Evolutionary conservation across 2,888 invertebrate species (phyloP).

Genomic region (Pasiphila rectangulata): DNA sequence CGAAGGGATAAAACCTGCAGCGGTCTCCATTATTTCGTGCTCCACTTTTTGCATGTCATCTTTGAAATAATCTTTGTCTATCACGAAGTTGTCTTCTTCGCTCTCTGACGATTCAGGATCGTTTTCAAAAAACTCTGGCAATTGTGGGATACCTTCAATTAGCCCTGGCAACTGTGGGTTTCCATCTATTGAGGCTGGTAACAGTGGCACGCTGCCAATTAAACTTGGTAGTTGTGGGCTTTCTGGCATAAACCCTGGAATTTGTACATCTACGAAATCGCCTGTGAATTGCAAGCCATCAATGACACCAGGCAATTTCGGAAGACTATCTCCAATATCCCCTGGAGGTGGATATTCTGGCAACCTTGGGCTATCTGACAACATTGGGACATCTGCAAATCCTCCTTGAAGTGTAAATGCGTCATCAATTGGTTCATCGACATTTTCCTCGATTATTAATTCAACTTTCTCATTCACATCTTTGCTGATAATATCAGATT

Average conservation of each 20-base stretch:
- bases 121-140: slow-evolving; percentile 1
- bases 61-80: slow-evolving; percentile 37
- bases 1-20: slow-evolving; percentile 59
- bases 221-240: slow-evolving; percentile 2
- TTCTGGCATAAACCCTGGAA: background rate
- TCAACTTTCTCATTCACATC: slow-evolving; percentile 42
- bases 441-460: slow-evolving; percentile 52
- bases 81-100: slow-evolving; percentile 26
- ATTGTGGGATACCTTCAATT: slow-evolving; percentile 5
- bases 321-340: background rate
- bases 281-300: slow-evolving; percentile 1
- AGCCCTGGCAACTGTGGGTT: slow-evolving; percentile 7
- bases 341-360: background rate
- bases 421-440: slow-evolving; percentile 24
- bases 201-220: slow-evolving; percentile 1
- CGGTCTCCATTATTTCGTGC: slow-evolving; percentile 67
- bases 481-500: slow-evolving; percentile 24
- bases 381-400: background rate
- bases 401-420: slow-evolving; percentile 1
- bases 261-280: background rate
- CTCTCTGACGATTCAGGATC: slow-evolving; percentile 10
- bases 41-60: slow-evolving; percentile 48
- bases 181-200: background rate
- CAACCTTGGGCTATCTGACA: background rate
- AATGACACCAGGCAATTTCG: slow-evolving; percentile 3